phyloP scores from a whole-genome alignment of 2,113 vertebrate species.

The Coturnix japonica region DNA sequence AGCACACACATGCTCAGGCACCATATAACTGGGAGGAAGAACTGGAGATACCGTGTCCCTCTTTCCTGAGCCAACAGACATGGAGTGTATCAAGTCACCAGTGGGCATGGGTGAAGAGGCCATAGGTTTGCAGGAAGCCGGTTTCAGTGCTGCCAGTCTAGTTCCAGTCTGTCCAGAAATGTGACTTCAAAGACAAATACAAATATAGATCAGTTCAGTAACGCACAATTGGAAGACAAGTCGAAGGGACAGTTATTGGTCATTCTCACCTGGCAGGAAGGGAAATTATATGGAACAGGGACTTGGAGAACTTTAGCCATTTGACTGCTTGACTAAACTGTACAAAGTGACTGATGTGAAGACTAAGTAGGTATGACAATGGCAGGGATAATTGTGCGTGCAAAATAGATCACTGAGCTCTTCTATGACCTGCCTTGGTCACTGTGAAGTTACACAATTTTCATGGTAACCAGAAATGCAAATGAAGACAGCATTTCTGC shows the following conservation, averaged over 20 bases:
- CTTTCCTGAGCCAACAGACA: neutral
- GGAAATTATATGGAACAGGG: neutral
- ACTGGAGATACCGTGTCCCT: neutral
- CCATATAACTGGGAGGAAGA: neutral
- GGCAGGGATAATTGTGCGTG: fast-evolving
- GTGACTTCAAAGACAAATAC: neutral
- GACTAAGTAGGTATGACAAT: neutral
- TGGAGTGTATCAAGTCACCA: neutral
- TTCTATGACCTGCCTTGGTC: neutral
- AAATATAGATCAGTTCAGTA: neutral
- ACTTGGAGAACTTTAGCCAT: neutral
- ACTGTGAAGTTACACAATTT: neutral
- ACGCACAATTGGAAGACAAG: fast-evolving
- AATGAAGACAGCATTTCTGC: neutral
- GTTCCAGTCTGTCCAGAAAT: neutral
- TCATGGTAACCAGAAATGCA: neutral
- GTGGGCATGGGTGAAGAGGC: neutral
- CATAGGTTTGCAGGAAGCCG: neutral
- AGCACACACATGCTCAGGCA: neutral
- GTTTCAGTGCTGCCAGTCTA: neutral
- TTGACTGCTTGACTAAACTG: neutral
- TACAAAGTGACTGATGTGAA: neutral
- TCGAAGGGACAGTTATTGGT: neutral
- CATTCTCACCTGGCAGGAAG: neutral
- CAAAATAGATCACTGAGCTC: neutral